Evolutionary conservation across 2,888 invertebrate species (phyloP).

Genomic region (Drosophila mayaguana): DNA sequence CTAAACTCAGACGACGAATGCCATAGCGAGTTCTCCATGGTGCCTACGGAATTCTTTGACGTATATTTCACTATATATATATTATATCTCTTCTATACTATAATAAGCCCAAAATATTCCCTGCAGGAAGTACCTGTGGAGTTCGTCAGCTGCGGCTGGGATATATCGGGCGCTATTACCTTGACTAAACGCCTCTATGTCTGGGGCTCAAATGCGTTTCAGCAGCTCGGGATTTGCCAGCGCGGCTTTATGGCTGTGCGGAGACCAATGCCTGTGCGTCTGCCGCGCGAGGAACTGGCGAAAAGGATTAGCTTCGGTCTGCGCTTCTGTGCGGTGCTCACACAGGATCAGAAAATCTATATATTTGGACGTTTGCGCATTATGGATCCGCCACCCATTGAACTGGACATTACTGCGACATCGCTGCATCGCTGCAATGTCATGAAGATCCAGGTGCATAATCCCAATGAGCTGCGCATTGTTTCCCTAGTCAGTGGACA

Average conservation of each 20-base stretch:
- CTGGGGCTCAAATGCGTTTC: conserved; percentile 93
- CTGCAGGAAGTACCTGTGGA: conserved; percentile 88
- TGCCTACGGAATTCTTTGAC: conserved; percentile 86
- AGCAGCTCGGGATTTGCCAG: conserved; percentile 90
- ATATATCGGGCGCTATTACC: conserved; percentile 91
- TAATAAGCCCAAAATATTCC: not conserved
- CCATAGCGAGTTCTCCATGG: conserved; percentile 84
- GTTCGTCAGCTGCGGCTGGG: conserved; percentile 92
- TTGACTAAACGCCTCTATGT: conserved; percentile 89
- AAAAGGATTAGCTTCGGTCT: conserved; percentile 82
- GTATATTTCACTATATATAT: conserved; percentile 32
- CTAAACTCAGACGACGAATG: conserved; percentile 78
- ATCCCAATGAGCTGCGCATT: conserved; percentile 85
- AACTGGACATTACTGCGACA: conserved; percentile 78
- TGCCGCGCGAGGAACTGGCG: conserved; percentile 81
- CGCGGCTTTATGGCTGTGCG: conserved; percentile 83
- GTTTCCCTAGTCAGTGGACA: conserved; percentile 91
- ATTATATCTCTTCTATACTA: not conserved
- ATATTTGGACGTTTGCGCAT: conserved; percentile 82
- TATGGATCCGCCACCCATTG: conserved; percentile 78
- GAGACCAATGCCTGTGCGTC: conserved; percentile 77
- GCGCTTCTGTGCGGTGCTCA: conserved; percentile 83
- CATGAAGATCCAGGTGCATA: conserved; percentile 74
- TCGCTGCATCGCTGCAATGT: conserved; percentile 79
- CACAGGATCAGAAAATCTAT: conserved; percentile 81